phyloP scores from a whole-genome alignment of 1,140 invertebrate genomes.

The Drosophila lowei region DNA sequence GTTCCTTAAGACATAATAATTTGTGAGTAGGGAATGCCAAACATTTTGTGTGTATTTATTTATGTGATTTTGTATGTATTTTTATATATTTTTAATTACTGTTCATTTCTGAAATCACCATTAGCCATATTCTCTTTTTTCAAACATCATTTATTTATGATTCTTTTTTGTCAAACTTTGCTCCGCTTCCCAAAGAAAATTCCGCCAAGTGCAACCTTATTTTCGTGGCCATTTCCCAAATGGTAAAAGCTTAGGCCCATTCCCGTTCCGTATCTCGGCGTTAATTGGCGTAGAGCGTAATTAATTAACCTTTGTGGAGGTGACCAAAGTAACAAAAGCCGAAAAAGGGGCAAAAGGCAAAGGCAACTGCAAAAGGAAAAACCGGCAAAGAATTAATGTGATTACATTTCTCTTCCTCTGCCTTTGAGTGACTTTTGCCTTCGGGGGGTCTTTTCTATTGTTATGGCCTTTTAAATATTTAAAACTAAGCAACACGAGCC shows the following conservation, averaged over 20 bases:
- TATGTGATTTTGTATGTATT: too few relatives aligned
- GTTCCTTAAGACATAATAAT: too few relatives aligned
- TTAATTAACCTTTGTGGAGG: constrained; percentile 67
- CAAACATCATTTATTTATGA: constrained; percentile 14
- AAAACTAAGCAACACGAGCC: constrained; percentile 42
- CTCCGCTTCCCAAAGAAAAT: not conserved
- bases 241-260: constrained; percentile 49
- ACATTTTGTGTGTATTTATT: too few relatives aligned
- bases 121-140: not conserved
- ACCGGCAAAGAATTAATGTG: constrained; percentile 57
- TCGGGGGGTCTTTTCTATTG: constrained; percentile 21
- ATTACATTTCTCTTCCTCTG: constrained; percentile 47
- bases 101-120: too few relatives aligned
- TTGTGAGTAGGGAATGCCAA: too few relatives aligned
- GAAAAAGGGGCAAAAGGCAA: constrained; percentile 22
- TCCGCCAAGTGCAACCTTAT: constrained; percentile 2
- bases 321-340: constrained; percentile 44
- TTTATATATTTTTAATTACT: not conserved
- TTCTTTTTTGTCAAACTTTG: constrained; percentile 5
- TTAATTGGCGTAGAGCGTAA: constrained; percentile 63
- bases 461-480: constrained; percentile 64
- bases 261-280: constrained; percentile 16
- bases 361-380: not conserved
- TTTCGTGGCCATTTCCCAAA: constrained; percentile 14
- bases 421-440: constrained; percentile 20